Evolutionary conservation across 2,113 vertebrate species (phyloP).

Genomic region (Scopus umbretta): DNA sequence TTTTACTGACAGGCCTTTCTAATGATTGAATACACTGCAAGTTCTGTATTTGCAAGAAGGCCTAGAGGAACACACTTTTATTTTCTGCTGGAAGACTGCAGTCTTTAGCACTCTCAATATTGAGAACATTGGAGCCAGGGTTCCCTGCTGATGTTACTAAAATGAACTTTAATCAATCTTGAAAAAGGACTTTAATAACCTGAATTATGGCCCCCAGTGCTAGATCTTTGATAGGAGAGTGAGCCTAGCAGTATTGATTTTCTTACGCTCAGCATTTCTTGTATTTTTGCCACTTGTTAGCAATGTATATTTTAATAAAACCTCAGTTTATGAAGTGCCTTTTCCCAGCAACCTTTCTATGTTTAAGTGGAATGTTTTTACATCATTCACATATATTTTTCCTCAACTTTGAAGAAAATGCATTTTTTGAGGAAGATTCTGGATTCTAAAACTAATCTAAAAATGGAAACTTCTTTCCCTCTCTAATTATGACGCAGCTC

Average conservation of each 20-base stretch:
- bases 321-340: not conserved
- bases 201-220: not conserved
- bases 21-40: not conserved
- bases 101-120: not conserved
- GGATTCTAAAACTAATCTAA: not conserved
- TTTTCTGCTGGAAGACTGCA: not conserved
- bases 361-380: not conserved
- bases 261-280: not conserved
- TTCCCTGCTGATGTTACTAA: not conserved
- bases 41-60: not conserved
- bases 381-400: not conserved
- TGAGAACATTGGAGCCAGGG: not conserved
- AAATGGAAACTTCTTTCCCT: not conserved
- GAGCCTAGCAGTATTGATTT: not conserved
- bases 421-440: not conserved
- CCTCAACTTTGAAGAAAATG: not conserved
- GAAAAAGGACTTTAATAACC: not conserved
- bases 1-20: not conserved
- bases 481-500: not conserved
- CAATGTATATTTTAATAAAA: not conserved
- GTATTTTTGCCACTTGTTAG: not conserved
- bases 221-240: not conserved
- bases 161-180: slow-evolving; percentile 3
- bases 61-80: not conserved
- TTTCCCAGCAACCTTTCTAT: not conserved